Base-by-base conservation (phyloP, 2,888 invertebrate species). In the Nesidiocoris tenuis region DNA sequence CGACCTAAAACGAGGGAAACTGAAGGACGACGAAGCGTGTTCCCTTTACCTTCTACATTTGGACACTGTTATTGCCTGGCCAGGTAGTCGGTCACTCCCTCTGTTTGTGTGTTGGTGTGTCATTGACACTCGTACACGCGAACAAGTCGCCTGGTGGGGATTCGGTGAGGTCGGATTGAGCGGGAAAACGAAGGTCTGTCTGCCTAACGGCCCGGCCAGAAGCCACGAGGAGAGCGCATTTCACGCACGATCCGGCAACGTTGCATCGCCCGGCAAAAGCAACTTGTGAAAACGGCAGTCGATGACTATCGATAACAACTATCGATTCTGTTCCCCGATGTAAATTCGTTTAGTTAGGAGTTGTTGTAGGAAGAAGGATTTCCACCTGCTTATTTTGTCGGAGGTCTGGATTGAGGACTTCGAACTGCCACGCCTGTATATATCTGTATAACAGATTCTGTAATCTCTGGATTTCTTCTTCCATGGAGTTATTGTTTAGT, bases 231-330 rank as follows among this genome's bases (percentile, higher is more conserved):
- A 39, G 5, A 12, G 3, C 39, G 3, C 39, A 12, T 19, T 19
- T 19, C 17, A 9, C 65, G 65, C 65, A 25, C 65, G 39, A 25
- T 0, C 18, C 18, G 65, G 65, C 65, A 65, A 65, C 65, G 17
- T 3, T 18, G 65, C 64, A 3, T 5, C 22, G 23, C 2, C 22
- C 1, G 24, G n/a, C 2, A n/a, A n/a, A n/a, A 9, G 2, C 21
- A 23, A 7, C 9, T 22, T 23, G 23, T 63, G n/a, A 22, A 23
- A 61, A 63, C 3, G 9, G 21, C 19, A 2, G 21, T 18, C 7
- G 7, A 12, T 12, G 54, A 12, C 9, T 54, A 54, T 54, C n/a
- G 55, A 12, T 54, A 9, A 54, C 55, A 54, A 54, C 55, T 9
- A 9, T 12, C 55, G 55, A 12, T 54, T 54, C 9, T 12, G 55